These are phyloP conservation scores for Paramisgurnus dabryanus DNA, from an alignment of 2,113 vertebrate genomes.

Conservation along the genomic window DNA sequence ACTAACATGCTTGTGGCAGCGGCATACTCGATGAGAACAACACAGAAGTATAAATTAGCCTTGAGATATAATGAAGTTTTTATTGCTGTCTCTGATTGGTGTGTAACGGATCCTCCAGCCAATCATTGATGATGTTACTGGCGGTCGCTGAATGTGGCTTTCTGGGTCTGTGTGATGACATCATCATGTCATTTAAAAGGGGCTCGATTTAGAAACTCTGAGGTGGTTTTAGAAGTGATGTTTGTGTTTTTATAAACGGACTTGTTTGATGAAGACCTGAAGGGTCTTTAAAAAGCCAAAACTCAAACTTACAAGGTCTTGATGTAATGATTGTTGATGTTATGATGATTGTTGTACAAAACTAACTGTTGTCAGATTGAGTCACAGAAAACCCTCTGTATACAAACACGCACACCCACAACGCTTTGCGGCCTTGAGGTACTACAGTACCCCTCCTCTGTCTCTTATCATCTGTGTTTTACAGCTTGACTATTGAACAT, in stretches of 20 bases:
- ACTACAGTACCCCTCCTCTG: slow-evolving; percentile 24
- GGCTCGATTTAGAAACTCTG: too few species aligned
- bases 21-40: too few species aligned
- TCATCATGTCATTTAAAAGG: too few species aligned
- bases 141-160: background rate
- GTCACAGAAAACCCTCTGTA: background rate
- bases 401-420: background rate
- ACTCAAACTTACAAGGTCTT: too few species aligned
- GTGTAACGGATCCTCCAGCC: background rate
- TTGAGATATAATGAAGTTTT: too few species aligned
- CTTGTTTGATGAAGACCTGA: too few species aligned
- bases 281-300: too few species aligned
- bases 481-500: slow-evolving; percentile 41
- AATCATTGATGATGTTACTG: slow-evolving; percentile 7
- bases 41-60: too few species aligned
- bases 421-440: slow-evolving; percentile 32
- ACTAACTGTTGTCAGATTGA: background rate
- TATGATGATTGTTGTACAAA: background rate
- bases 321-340: too few species aligned
- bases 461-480: slow-evolving; percentile 58
- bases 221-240: too few species aligned
- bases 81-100: slow-evolving; percentile 2
- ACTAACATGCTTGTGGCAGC: too few species aligned
- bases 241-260: too few species aligned
- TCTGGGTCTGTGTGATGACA: background rate